These are phyloP conservation scores for Coptodon bakossiorum DNA, from an alignment of 2,113 vertebrate species.

Conservation along the genomic window DNA sequence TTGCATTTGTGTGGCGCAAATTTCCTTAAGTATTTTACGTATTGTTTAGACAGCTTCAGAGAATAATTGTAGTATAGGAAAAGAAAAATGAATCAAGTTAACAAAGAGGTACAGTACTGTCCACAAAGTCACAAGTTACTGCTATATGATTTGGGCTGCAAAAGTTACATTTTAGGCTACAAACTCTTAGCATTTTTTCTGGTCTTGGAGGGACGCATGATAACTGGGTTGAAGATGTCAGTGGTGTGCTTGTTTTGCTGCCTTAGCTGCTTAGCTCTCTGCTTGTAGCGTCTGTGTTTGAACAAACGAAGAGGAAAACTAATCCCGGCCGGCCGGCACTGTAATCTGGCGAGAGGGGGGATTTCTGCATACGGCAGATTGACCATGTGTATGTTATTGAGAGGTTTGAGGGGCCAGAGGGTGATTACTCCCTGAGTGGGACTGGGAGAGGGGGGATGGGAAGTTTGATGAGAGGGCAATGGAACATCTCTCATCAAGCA, in stretches of 20 bases:
- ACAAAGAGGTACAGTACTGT: background rate
- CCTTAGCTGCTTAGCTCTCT: background rate
- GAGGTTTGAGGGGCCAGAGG: slow-evolving; percentile 24
- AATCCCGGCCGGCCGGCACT: slow-evolving; percentile 20
- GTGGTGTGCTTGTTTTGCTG: background rate
- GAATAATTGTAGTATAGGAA: background rate
- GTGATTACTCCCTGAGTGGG: slow-evolving; percentile 17
- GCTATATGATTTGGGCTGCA: background rate
- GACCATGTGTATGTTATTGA: slow-evolving; percentile 45
- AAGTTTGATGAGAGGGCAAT: background rate
- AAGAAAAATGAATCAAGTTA: background rate
- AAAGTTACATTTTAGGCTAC: background rate
- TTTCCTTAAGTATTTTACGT: background rate
- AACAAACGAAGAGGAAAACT: background rate
- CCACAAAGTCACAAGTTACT: background rate
- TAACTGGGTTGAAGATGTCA: background rate
- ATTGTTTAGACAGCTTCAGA: background rate
- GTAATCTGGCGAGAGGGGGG: slow-evolving; percentile 41
- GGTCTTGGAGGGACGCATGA: rapidly evolving
- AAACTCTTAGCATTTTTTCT: background rate
- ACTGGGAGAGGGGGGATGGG: background rate
- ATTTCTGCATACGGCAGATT: slow-evolving; percentile 31
- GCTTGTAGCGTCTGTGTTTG: background rate
- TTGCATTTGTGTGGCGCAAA: background rate
- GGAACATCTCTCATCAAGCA: background rate